Evolutionary conservation across 2,888 invertebrate genomes (phyloP).

Genomic region (Anarsia innoxiella): DNA sequence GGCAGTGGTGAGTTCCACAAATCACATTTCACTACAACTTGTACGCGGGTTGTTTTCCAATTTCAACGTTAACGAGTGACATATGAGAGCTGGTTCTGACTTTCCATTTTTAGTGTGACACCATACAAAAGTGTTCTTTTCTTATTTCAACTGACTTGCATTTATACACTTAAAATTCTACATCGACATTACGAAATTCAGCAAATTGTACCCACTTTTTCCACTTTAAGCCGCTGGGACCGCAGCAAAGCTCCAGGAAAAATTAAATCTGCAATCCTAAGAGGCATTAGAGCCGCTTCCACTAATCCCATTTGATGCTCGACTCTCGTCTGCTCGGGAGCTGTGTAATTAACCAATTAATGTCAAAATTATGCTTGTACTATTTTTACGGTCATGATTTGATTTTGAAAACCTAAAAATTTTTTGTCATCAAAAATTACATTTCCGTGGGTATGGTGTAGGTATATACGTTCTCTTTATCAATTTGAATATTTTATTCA

Average conservation of each 20-base stretch:
- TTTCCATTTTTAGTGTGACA: no score
- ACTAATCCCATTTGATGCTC: conserved; percentile 37
- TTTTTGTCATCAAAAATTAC: not conserved
- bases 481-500: no score
- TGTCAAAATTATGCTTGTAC: not conserved
- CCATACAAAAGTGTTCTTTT: no score
- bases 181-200: no score
- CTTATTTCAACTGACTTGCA: no score
- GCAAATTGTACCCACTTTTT: conserved; percentile 25
- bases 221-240: conserved; percentile 28
- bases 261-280: conserved; percentile 37
- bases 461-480: no score
- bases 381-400: no score
- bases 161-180: no score
- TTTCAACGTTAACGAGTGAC: conserved; percentile 14
- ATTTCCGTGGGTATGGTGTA: no score
- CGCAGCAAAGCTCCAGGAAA: conserved; percentile 28
- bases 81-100: conserved; percentile 6
- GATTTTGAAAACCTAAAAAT: no score
- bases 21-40: conserved; percentile 17
- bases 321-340: conserved; percentile 20
- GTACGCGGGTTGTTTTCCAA: conserved; percentile 14
- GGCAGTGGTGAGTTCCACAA: conserved; percentile 12
- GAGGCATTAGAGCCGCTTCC: conserved; percentile 27
- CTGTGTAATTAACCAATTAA: no score